These are phyloP conservation scores for Cephus pulcher DNA, from an alignment of 2,888 invertebrate species.

Conservation along the genomic window DNA sequence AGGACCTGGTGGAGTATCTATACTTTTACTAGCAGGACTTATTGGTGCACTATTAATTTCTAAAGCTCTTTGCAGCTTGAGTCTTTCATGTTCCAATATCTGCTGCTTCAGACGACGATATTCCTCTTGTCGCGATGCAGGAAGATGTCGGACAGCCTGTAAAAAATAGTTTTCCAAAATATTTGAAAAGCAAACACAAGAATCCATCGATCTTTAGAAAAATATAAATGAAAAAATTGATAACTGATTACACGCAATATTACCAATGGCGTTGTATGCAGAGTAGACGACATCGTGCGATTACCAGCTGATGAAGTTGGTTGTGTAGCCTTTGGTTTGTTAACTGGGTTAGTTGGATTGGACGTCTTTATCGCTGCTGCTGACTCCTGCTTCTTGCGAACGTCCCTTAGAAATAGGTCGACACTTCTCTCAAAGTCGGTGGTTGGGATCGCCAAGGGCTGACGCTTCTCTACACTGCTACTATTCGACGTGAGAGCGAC, in stretches of 20 bases:
- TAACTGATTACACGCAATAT: conserved; percentile 8
- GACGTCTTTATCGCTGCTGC: conserved; percentile 29
- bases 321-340: conserved; percentile 10
- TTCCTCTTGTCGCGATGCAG: conserved; percentile 64
- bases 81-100: conserved; percentile 57
- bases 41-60: conserved; percentile 24
- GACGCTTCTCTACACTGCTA: conserved; percentile 18
- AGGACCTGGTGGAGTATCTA: conserved; percentile 30
- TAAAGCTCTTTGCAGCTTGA: conserved; percentile 40
- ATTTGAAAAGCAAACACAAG: conserved; percentile 11
- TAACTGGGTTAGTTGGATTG: conserved; percentile 21
- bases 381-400: conserved; percentile 56
- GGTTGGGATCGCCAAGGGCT: conserved; percentile 39
- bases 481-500: conserved; percentile 12
- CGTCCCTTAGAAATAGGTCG: conserved; percentile 57
- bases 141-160: conserved; percentile 64
- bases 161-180: conserved; percentile 34
- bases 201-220: background rate
- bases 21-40: conserved; percentile 19
- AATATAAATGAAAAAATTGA: conserved; percentile 3
- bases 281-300: background rate
- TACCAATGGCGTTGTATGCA: conserved; percentile 41
- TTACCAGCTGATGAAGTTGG: background rate
- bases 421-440: conserved; percentile 62
- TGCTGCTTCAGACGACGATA: conserved; percentile 63